A percentile compares a stretch with the other conserved stretches of the same genome.
phyloP scores from a whole-genome alignment of 2,888 invertebrate species.

The Scaptodrosophila latifasciaeformis region DNA sequence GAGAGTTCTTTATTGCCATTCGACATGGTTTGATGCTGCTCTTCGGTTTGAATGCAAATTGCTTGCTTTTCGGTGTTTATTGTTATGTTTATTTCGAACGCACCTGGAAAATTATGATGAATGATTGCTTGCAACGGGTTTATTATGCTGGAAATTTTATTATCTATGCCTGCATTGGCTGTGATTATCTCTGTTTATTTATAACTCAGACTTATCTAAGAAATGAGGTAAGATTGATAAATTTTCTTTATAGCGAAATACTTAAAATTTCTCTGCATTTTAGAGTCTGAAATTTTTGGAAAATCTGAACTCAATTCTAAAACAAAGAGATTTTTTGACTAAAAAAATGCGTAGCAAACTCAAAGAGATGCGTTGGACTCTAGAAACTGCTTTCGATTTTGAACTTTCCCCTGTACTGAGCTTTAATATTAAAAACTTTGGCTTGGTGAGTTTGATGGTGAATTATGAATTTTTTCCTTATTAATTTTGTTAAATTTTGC shows the following conservation, averaged over 20 bases:
- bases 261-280: neutral
- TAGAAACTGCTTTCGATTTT: conserved; percentile 26
- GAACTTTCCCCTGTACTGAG: conserved; percentile 32
- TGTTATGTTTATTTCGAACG: conserved; percentile 51
- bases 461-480: neutral
- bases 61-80: conserved; percentile 62
- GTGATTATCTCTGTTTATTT: conserved; percentile 62
- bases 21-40: conserved; percentile 56
- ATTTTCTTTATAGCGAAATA: neutral
- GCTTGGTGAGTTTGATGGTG: conserved; percentile 28
- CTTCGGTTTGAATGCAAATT: conserved; percentile 55
- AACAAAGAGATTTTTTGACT: neutral
- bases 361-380: conserved; percentile 21
- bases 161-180: conserved; percentile 63
- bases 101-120: conserved; percentile 61
- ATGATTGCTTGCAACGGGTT: conserved; percentile 44
- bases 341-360: conserved; percentile 10
- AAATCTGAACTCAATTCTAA: neutral
- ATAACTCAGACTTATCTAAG: conserved; percentile 37
- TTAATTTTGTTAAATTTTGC: conserved; percentile 10
- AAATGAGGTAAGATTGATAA: conserved; percentile 41
- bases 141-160: conserved; percentile 59
- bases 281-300: neutral
- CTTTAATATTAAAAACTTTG: conserved; percentile 35
- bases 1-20: conserved; percentile 34